Evolutionary conservation across 1,140 invertebrate species (phyloP), one percentile per base, ranked within the genome.

Genomic region (Heterodera carotae): DNA sequence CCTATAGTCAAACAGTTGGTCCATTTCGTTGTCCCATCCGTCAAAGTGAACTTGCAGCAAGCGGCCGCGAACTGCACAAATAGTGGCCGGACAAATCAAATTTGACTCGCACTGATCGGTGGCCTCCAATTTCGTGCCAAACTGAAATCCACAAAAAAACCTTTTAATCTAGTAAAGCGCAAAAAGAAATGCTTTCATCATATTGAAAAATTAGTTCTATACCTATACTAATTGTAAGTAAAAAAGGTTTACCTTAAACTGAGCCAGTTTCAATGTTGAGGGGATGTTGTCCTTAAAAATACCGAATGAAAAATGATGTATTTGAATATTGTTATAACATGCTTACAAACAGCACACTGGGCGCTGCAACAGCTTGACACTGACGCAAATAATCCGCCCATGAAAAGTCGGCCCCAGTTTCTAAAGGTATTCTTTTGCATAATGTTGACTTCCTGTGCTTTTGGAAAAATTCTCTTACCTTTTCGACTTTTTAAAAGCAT

Each of bases 1-100:
- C 72, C 78, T 75, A 56, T 81, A 79, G 66, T 79, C 78, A 53
- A 80, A 79, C 25, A 79, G 62, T 29, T 79, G 76, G 48, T 79
- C 78, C 7, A 43, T 43, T 8, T 70, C 76, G 34, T 62, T 59
- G 2, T 79, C 78, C 78, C 78, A 79, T 10, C 78, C 78, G 43
- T 79, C 78, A 53, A 80, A 79, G 39, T 79, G 76, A 29, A 79
- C 36, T 64, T 69, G 78, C 33, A 79, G 31, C 1, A 79, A n/a
- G 18, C 78, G 78, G 0, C 78, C 78, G 31, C 69, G 62, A 27
- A 81, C 43, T n/a, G 78, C 76, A 36, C 43, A 8, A 27, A 79
- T 33, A 33, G 78, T 79, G 31, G 76, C 66, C 31, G 78, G 78
- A 25, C 76, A 79, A 31, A 79, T 64, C 15, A 79, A 25, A 33